A percentile compares a stretch with the other conserved stretches of the same genome.
Conservation (phyloP, 2,113 vertebrate genomes). For the Emydocephalus ijimae region DNA sequence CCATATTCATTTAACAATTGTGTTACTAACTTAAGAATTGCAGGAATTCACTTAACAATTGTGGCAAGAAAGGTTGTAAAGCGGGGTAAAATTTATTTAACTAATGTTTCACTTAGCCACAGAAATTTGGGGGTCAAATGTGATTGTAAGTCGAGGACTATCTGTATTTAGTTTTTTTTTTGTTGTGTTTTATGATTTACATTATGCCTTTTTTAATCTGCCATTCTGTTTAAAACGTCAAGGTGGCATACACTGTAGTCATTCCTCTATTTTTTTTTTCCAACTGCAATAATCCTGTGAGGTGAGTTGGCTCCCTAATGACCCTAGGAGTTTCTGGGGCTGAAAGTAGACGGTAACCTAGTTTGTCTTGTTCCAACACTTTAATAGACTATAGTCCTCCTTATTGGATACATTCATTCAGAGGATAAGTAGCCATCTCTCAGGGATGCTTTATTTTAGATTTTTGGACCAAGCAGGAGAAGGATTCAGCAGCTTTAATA, state of each 20-base stretch:
- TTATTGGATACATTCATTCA: not conserved
- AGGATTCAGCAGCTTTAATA: not conserved
- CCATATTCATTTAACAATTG: not conserved
- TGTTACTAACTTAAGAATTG: not conserved
- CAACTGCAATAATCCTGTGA: not conserved
- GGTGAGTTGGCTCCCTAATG: not conserved
- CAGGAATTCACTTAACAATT: not conserved
- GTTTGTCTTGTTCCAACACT: not conserved
- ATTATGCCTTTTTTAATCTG: not conserved
- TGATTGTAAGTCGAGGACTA: not conserved
- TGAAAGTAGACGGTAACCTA: not conserved
- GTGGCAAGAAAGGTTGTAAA: not conserved
- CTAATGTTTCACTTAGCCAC: not conserved
- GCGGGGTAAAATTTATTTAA: not conserved
- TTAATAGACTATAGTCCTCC: not conserved
- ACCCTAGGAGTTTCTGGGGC: not conserved
- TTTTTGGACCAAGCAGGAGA: not conserved
- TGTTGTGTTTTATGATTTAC: not conserved
- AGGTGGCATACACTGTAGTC: not conserved
- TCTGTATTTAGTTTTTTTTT: not conserved
- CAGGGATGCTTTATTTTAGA: not conserved
- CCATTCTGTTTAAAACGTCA: not conserved
- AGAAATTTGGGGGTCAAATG: not conserved
- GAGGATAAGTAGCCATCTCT: not conserved
- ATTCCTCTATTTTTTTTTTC: not conserved